phyloP scores from a whole-genome alignment of 2,113 vertebrate species.

The Sceloporus tristichus region DNA sequence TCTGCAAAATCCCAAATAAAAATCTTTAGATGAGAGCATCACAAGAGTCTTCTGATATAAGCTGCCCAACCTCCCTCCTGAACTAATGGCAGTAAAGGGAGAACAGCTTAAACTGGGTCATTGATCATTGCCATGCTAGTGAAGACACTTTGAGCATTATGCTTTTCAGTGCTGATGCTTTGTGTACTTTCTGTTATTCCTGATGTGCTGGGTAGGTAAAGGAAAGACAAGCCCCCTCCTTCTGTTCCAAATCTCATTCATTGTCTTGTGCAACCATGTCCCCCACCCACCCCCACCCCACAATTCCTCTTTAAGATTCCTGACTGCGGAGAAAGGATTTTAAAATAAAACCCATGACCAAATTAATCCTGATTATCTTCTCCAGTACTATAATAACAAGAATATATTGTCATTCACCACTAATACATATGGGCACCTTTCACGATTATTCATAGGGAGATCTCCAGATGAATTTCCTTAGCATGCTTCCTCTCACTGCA shows the following conservation, averaged over 20 bases:
- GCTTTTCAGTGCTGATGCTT: not conserved
- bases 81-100: not conserved
- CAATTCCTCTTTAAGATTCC: not conserved
- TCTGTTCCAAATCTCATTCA: not conserved
- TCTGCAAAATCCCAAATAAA: not conserved
- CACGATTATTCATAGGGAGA: not conserved
- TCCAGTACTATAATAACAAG: not conserved
- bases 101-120: not conserved
- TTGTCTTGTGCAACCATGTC: not conserved
- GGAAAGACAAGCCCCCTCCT: not conserved
- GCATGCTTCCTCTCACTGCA: not conserved
- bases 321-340: not conserved
- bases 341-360: constrained; percentile 17
- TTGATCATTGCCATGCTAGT: not conserved
- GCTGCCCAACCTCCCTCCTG: not conserved
- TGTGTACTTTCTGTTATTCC: not conserved
- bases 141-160: not conserved
- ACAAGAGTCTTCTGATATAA: not conserved
- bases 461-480: not conserved
- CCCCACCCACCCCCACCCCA: no score
- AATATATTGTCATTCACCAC: not conserved
- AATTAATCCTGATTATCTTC: not conserved
- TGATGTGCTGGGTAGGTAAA: not conserved
- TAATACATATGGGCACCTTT: not conserved
- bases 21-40: not conserved